Base-by-base conservation (phyloP, 2,113 vertebrate species). In the Engraulis encrasicolus region DNA sequence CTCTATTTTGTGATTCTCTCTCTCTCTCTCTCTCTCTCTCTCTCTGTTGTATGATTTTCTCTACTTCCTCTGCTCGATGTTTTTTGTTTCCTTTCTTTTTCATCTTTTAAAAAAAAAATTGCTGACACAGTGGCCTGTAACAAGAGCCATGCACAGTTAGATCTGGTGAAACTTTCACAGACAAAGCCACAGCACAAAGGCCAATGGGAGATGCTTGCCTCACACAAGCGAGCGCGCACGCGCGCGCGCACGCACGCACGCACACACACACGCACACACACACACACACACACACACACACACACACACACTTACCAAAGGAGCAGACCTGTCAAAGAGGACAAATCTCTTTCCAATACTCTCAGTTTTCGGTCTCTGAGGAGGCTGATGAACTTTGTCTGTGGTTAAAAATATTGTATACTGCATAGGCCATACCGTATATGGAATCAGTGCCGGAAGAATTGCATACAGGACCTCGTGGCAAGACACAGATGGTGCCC, bases 341-440 rank as follows among this genome's bases (percentile, higher is more conserved):
- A 87, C 83, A 89, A 86, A 89, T 87, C 80, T 84, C 81, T 82
- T 87, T 87, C 81, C 85, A 86, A 86, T 89, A 83, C 50, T 38
- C 49, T 79, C 37, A 15, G 23, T 83, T 6, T 27, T 20, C n/a
- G 74, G 66, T 66, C 74, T 82, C 82, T 86, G 85, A 31, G 50
- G 84, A 80, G 84, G 84, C 49, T 86, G 81, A 85, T 27, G 23
- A 66, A 31, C 58, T 27, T 66, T 14, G 58, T 66, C 23, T 27
- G 11, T 31, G 45, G 82, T 81, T 87, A 84, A 89, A 83, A 87
- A 89, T 86, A 88, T n/a, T n/a, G n/a, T n/a, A n/a, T n/a, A n/a
- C n/a, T n/a, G 15, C 14, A 31, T 66, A 66, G 31, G 84, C 54
- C 78, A 83, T 74, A 50, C 80, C 66, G 83, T 58, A 82, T n/a